Evolutionary conservation across 2,888 invertebrate genomes (phyloP), one percentile per base, ranked within the genome.

Genomic region (Drosophila prolongata): DNA sequence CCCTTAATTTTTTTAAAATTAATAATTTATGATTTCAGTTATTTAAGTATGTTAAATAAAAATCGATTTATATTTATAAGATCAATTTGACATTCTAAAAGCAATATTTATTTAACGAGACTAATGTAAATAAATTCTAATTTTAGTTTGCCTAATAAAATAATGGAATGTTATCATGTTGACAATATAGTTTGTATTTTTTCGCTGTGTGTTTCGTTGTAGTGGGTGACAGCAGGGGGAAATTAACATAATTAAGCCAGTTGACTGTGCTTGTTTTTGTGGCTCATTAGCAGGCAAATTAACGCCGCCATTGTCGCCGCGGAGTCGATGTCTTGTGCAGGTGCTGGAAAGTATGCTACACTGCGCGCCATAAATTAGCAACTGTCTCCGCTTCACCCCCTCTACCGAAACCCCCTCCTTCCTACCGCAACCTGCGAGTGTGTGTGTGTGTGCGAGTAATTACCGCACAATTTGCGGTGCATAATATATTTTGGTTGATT

Each of bases 401-500:
- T 19, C n/a, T n/a, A n/a, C n/a, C n/a, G n/a, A n/a, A n/a, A 19
- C 13, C 11, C 46, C 37, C 24, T 19, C 5, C 1, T 0, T 10
- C 30, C 6, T n/a, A n/a, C n/a, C n/a, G n/a, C 42, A 35, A 5
- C 42, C 27, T 38, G n/a, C 9, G 52, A n/a, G 44, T 44, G 70
- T 62, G 66, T 62, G 70, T 62, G 66, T 62, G 64, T 57, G 59
- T 44, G 49, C 49, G 47, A 35, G 81, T 84, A 84, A 88, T 87
- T 89, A 89, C 83, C 88, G 81, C 83, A 83, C 80, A 86, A 82
- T 88, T 89, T 87, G 87, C 80, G 87, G 83, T 81, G 79, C 76
- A 80, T 78, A 87, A 90, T 89, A 89, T 88, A 90, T 88, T 84
- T 90, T 87, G 78, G 84, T 90, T 90, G 91, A 90, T 90, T 91